phyloP scores from a whole-genome alignment of 1,140 invertebrate genomes.

The Steinernema khuongi region DNA sequence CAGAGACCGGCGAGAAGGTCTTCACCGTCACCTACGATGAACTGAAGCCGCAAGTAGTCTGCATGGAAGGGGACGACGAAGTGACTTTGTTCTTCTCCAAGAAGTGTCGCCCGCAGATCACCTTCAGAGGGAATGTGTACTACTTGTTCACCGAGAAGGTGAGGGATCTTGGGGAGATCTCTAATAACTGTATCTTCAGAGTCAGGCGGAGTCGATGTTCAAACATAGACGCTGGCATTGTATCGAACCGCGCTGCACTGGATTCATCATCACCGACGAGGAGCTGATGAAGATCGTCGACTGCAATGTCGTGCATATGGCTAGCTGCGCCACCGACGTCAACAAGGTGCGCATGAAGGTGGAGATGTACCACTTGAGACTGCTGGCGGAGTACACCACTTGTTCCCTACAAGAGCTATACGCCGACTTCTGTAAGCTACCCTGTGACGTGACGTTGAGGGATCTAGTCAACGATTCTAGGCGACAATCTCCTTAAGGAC shows the following conservation, averaged over 20 bases:
- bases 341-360: not conserved
- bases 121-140: not conserved
- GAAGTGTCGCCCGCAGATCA: not conserved
- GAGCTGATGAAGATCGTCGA: not conserved
- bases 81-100: slow-evolving; percentile 5
- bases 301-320: not conserved
- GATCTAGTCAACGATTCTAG: not conserved
- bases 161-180: not conserved
- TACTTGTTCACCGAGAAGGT: not conserved
- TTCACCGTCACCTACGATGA: not conserved
- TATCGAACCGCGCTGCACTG: not conserved
- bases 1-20: not conserved
- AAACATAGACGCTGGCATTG: not conserved
- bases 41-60: not conserved
- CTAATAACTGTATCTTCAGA: not conserved
- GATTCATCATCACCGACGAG: not conserved
- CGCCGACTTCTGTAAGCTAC: not conserved
- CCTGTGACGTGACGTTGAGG: not conserved
- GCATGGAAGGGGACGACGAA: not conserved
- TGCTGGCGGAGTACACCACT: not conserved
- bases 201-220: too few relatives aligned
- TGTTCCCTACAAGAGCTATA: not conserved
- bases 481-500: not conserved
- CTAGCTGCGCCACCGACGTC: not conserved
- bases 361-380: not conserved